Evolutionary conservation across 2,797 vertebrate genomes (phyloP), one percentile per base, ranked within the genome.

Genomic region (Chloroceryle amazona): DNA sequence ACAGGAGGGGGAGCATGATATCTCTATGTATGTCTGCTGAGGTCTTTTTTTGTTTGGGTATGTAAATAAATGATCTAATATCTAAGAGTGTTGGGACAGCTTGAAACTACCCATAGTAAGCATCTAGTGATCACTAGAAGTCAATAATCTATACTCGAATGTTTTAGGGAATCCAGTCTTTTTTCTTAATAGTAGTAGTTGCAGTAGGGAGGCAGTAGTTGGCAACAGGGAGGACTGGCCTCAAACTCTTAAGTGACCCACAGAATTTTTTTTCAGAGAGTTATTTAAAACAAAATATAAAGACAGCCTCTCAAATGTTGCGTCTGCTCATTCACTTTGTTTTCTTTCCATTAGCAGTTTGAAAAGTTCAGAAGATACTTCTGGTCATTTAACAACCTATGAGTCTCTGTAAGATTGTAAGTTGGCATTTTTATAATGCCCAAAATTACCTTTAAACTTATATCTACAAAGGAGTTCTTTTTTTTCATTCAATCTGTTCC

Each of bases 401-500:
- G 42, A 76, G 25, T 33, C 11, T 51, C 16, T 70, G 2, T 62
- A 35, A 73, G 21, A 42, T 90, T 86, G 47, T 51, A 67, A 57
- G 7, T 73, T 79, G 5, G 3, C 6, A 3, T 23, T 89, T 93
- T 74, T 49, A 33, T 63, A 66, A 63, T 25, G 37, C 17, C 17
- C 28, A 0, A 35, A 86, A 86, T 89, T 90, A 25, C 10, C 13
- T 73, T 79, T 68, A 29, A 93, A 73, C 15, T 88, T 81, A 3
- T 39, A 20, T 33, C 55, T 68, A 28, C 28, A 49, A 18, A 31
- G 39, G 31, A 23, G 2, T 21, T 37, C 5, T 86, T 86, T 63
- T 63, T 66, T 81, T 72, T 28, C 28, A 6, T 81, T 94, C 68
- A 71, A 6, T 93, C 57, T 41, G 14, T 58, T 95, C 67, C 16